Evolutionary conservation across 2,888 invertebrate genomes (phyloP), one percentile per base, ranked within the genome.

Genomic region (Dicranocentrus wangi): DNA sequence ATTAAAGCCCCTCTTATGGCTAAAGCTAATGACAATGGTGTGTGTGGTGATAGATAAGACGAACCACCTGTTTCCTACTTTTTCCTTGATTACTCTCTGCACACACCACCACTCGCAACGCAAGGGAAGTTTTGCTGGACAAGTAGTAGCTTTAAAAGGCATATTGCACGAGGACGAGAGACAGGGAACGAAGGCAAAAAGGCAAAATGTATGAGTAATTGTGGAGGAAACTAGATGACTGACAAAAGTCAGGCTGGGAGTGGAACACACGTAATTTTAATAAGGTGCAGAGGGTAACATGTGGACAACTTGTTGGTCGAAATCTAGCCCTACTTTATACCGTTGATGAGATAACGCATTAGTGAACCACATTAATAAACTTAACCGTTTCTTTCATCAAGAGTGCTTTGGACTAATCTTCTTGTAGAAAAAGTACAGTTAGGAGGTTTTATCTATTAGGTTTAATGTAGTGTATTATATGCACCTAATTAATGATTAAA

Each of bases 1-100:
- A 73, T 73, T 55, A 65, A 65, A 65, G 27, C 72, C 71, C 60
- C 58, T 70, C 58, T 55, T 71, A 71, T 71, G 71, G 13, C 55
- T 51, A 39, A 66, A 80, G 80, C 58, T 73, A 73, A 80, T 80
- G 72, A 68, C 60, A 66, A 58, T 69, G 75, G 51, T 47, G 43
- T 5, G 25, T 25, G 63, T 73, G 27, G 42, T 75, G 73, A 71
- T 60, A 71, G 71, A 60, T 71, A 76, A 58, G 68, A 76, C 66
- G 76, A 85, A 84, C 85, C 85, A 85, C 85, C 84, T 85, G 85
- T 85, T 85, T 84, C 83, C 85, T 84, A 82, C 82, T 82, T 83
- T 82, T 81, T 68, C 77, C 76, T 68, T 77, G 68, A 68, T 78
- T 70, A 61, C 78, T 63, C 69, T 60, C 76, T 43, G 58, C 68